phyloP scores from a whole-genome alignment of 2,888 invertebrate species.

The Tiliacea citrago region DNA sequence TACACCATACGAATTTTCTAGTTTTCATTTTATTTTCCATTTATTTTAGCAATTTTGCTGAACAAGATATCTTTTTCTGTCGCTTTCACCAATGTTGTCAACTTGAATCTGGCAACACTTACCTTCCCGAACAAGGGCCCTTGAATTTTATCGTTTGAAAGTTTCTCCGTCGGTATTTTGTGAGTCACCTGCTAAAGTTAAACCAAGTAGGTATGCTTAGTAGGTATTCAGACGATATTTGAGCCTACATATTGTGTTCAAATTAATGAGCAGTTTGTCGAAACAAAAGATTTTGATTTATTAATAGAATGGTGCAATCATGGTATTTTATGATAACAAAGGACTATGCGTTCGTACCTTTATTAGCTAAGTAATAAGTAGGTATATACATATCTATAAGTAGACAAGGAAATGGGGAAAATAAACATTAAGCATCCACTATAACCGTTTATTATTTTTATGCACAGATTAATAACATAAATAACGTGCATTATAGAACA shows the following conservation, averaged over 20 bases:
- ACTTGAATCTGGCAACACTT: constrained; percentile 29
- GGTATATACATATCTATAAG: too few species aligned
- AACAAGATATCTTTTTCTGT: not conserved
- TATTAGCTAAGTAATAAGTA: not conserved
- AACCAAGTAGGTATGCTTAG: constrained; percentile 5
- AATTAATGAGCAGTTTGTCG: not conserved
- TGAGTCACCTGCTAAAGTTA: constrained; percentile 32
- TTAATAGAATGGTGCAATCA: not conserved
- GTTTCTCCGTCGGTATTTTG: constrained; percentile 44
- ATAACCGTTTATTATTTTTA: not conserved
- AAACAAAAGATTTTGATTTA: not conserved
- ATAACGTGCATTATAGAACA: not conserved
- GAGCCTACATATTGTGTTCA: not conserved
- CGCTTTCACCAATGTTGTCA: constrained; percentile 18
- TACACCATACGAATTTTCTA: not conserved
- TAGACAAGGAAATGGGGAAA: constrained; percentile 8
- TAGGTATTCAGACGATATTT: not conserved
- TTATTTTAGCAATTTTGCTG: not conserved
- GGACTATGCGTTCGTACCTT: not conserved
- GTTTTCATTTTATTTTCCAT: not conserved
- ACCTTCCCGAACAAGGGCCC: constrained; percentile 17
- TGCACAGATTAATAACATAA: constrained; percentile 17
- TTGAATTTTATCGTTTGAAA: constrained; percentile 61
- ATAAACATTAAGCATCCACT: not conserved
- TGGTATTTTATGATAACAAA: not conserved